Percentiles rank a stretch among this genome's conserved stretches.
Evolutionary conservation across 2,113 vertebrate species (phyloP).

Genomic region (Datnioides undecimradiatus): DNA sequence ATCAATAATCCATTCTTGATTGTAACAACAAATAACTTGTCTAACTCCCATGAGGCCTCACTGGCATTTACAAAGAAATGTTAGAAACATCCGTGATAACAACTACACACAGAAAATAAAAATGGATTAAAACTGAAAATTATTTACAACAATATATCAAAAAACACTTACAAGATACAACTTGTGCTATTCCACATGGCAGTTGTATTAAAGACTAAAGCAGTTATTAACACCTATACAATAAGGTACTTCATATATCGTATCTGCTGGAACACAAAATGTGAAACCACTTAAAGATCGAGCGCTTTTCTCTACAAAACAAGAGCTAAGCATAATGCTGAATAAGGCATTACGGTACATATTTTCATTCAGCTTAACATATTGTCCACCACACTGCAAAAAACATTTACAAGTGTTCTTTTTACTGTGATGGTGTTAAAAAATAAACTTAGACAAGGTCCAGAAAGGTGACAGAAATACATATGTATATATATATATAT

Average conservation of each 20-base stretch:
- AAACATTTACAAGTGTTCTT: slow-evolving; percentile 13
- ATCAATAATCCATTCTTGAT: background rate
- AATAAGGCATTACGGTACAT: slow-evolving; percentile 68
- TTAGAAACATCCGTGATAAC: slow-evolving; percentile 14
- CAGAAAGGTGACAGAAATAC: background rate
- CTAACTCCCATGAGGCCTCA: slow-evolving; percentile 1
- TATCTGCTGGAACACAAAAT: slow-evolving; percentile 23
- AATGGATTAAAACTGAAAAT: slow-evolving; percentile 1
- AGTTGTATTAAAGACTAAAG: slow-evolving; percentile 11
- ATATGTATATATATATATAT: background rate
- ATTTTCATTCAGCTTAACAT: slow-evolving; percentile 40
- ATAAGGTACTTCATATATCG: slow-evolving; percentile 26
- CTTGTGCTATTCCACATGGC: background rate
- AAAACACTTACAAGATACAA: slow-evolving; percentile 33
- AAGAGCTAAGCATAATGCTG: slow-evolving; percentile 30
- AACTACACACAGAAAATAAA: slow-evolving; percentile 10
- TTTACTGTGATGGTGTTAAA: slow-evolving; percentile 9
- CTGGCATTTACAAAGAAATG: slow-evolving; percentile 15
- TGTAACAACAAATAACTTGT: background rate
- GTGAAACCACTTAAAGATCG: slow-evolving; percentile 23
- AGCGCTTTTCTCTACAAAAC: slow-evolving; percentile 23
- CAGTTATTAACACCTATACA: slow-evolving; percentile 20
- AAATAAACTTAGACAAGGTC: slow-evolving; percentile 1
- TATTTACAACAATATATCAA: slow-evolving; percentile 13
- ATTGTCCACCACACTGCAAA: slow-evolving; percentile 12